A percentile compares a stretch with the other conserved stretches of the same genome.
Conservation (phyloP, 2,797 vertebrate species). For the Graptemys geographica region DNA sequence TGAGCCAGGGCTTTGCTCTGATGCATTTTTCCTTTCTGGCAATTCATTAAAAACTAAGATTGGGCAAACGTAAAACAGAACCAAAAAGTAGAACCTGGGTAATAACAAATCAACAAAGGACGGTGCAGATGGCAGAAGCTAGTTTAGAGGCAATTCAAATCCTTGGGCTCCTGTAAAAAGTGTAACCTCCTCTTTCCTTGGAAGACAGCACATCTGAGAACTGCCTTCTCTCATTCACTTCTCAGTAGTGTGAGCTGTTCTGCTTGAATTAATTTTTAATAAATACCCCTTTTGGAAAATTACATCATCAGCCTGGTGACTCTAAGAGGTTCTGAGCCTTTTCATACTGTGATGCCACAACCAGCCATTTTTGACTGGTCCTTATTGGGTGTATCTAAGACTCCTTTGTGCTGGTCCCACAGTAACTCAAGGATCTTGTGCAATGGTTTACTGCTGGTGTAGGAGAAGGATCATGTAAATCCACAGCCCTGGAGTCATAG, state of each 20-base stretch:
- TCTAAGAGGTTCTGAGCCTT: neutral
- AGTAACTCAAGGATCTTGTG: neutral
- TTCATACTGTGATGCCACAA: neutral
- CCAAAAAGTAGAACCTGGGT: neutral
- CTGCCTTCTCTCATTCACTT: neutral
- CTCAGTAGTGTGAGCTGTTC: neutral
- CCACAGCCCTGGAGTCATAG: neutral
- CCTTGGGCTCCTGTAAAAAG: neutral
- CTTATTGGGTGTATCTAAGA: neutral
- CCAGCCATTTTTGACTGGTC: neutral
- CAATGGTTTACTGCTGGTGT: neutral
- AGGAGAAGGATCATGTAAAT: neutral
- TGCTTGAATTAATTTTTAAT: neutral
- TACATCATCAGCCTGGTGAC: neutral
- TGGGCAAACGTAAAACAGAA: neutral
- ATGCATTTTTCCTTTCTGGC: neutral
- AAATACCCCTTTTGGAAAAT: neutral
- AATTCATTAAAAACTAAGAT: neutral
- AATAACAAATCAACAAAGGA: neutral
- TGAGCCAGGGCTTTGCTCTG: neutral
- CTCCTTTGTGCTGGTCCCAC: neutral
- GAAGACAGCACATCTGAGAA: neutral
- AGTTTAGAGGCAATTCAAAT: neutral
- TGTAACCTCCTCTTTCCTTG: neutral
- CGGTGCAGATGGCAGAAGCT: neutral